Evolutionary conservation across 2,888 invertebrate genomes (phyloP), one percentile per base, ranked within the genome.

Genomic region (Tipula unca): DNA sequence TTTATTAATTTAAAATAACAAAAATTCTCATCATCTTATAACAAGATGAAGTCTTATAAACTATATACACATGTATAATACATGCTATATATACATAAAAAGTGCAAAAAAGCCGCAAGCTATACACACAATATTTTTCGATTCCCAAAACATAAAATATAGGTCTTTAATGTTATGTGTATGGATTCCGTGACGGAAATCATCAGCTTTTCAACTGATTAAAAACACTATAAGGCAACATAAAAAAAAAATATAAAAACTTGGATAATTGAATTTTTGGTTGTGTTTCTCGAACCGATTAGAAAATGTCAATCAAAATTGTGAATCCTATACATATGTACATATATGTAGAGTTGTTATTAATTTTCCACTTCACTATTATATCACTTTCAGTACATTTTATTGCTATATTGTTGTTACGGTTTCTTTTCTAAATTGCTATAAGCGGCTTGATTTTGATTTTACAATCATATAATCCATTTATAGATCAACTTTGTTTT

Each of bases 21-120:
- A 69, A 25, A 25, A 69, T 25, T 25, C 25, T 69, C 69, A 69
- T 69, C 69, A 69, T 69, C 69, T n/a, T n/a, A 69, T 69, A 69
- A 69, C 69, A 69, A 69, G 69, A 69, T 69, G 69, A 69, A 69
- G 69, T 69, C 69, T 69, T 69, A 69, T 69, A 69, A 69, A 69
- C n/a, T n/a, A n/a, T n/a, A n/a, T n/a, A n/a, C n/a, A n/a, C n/a
- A 69, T 25, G 2, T 10, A 17, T 69, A 25, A n/a, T n/a, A n/a
- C n/a, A n/a, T n/a, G n/a, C n/a, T n/a, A n/a, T n/a, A n/a, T n/a
- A n/a, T n/a, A 69, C 69, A 25, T 25, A 69, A 69, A 69, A 69
- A 25, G 69, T 69, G 69, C 69, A 69, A 69, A 69, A 69, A 69
- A 25, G 69, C 69, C 69, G 69, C 69, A 69, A 69, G 69, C 69